Evolutionary conservation across 2,113 vertebrate genomes (phyloP), one percentile per base, ranked within the genome.

Genomic region (Cavia porcellus): DNA sequence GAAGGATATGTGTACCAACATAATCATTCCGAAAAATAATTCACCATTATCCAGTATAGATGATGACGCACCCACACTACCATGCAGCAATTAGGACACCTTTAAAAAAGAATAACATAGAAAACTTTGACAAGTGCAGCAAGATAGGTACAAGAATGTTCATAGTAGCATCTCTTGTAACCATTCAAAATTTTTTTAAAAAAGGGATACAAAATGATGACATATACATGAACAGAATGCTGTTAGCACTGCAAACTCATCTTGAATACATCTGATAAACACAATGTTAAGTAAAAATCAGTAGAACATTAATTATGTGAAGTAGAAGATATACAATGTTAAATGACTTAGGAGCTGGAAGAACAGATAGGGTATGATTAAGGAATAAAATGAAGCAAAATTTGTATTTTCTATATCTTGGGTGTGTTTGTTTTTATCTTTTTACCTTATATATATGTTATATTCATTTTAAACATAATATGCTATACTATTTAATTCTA

Each of bases 281-380:
- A 70, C 75, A 86, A 83, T 55, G 3, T 38, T 93, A 95, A 83
- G 45, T 79, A 86, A 95, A 95, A 93, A 57, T 92, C 52, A 42
- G 0, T 68, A 84, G 59, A 28, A 64, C 7, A 79, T 66, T 72
- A 86, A 93, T 52, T 81, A 79, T 61, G 79, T 35, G 25, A 72
- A 28, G 28, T 81, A 90, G 22, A 96, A 89, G 62, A 62, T 72
- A 90, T 55, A 15, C 82, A 96, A 81, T 64, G 30, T 14, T 68
- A 70, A 92, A 80, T 30, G 61, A 89, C 32, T 50, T 72, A 70
- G 38, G 35, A 59, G 7, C 35, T 66, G 19, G 12, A 81, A 38
- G 38, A 80, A 89, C 35, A 12, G 19, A 89, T 38, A 2, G 38
- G 13, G 2, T 55, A 11, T 80, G 42, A 90, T 47, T 25, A 82